Evolutionary conservation across 30 jellyfish, hydroid and myxozoan genomes (phyloP), one percentile per base, ranked within the genome.

Genomic region (Mastigias papua): DNA sequence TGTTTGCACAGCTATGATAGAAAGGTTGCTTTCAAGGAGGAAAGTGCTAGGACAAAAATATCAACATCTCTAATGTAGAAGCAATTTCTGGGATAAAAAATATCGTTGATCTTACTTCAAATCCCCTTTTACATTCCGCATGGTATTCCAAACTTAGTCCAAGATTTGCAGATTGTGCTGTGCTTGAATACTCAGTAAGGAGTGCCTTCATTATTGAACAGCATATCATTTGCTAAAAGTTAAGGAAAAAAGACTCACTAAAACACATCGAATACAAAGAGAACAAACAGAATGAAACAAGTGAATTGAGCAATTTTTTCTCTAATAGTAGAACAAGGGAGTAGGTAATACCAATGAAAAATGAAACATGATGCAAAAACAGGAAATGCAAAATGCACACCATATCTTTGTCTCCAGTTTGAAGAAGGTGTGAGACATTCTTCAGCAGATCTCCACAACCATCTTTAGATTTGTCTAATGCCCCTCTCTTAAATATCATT

Each of bases 81-180:
- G n/a, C n/a, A n/a, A n/a, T n/a, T n/a, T n/a, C n/a, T n/a, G n/a
- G n/a, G n/a, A n/a, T n/a, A n/a, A n/a, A n/a, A n/a, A n/a, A n/a
- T n/a, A n/a, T n/a, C n/a, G n/a, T n/a, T 54, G 26, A 76, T 8
- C 88, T 34, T 48, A 95, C 99, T 93, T 95, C 99, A 83, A 95
- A 90, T 1, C 93, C 84, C 30, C 62, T 86, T 87, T 95, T 95
- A 77, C 98, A 95, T 49, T 90, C 89, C 19, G 96, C 91, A 64
- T 95, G 99, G 49, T 84, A 85, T 50, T 95, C 99, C 35, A 95
- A 66, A 73, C 98, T 90, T 71, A 95, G 80, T 10, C 99, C 99
- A 69, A 95, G 84, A 49, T 87, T 95, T 34, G 97, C 61, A 7
- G 99, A 86, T 65, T 90, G 94, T 2, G 84, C 27, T 15, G 99